A percentile compares a stretch with the other conserved stretches of the same genome.
These are phyloP conservation scores for Oreochromis grahami DNA, from an alignment of 2,797 vertebrate genomes.

Conservation along the genomic window DNA sequence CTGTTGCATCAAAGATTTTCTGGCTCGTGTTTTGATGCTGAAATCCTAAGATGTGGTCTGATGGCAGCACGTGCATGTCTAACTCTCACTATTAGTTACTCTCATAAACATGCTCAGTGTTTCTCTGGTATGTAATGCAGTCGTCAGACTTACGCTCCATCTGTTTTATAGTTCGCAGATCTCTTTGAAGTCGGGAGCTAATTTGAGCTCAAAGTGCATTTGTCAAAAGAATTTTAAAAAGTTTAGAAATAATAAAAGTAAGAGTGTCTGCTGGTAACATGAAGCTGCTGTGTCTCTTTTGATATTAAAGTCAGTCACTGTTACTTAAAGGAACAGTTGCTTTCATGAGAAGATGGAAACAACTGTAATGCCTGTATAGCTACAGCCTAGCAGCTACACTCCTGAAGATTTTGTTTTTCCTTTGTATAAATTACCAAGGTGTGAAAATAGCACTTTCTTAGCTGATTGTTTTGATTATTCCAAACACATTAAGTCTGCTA, in stretches of 20 bases:
- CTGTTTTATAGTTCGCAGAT: conserved; percentile 20
- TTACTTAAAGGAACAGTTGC: not conserved
- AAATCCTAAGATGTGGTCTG: conserved; percentile 59
- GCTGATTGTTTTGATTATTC: not conserved
- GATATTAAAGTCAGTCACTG: not conserved
- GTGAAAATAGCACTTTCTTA: not conserved
- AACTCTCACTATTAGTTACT: conserved; percentile 63
- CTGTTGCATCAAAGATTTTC: conserved; percentile 51
- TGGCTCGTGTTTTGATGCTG: conserved; percentile 29
- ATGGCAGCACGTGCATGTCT: conserved; percentile 21
- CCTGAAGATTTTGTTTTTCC: not conserved
- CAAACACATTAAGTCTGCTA: not conserved
- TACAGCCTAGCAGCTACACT: not conserved
- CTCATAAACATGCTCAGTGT: conserved; percentile 49
- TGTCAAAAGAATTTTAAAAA: not conserved
- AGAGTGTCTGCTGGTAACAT: not conserved
- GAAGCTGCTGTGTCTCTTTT: not conserved
- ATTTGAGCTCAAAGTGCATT: conserved; percentile 5
- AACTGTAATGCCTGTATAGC: not conserved
- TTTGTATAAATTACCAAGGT: not conserved
- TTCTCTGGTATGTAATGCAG: conserved; percentile 46
- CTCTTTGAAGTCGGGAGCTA: conserved; percentile 31
- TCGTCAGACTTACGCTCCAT: conserved; percentile 33
- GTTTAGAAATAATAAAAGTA: not conserved
- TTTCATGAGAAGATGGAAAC: not conserved